phyloP scores from a whole-genome alignment of 2,113 vertebrate species.

The Noturus placidus region DNA sequence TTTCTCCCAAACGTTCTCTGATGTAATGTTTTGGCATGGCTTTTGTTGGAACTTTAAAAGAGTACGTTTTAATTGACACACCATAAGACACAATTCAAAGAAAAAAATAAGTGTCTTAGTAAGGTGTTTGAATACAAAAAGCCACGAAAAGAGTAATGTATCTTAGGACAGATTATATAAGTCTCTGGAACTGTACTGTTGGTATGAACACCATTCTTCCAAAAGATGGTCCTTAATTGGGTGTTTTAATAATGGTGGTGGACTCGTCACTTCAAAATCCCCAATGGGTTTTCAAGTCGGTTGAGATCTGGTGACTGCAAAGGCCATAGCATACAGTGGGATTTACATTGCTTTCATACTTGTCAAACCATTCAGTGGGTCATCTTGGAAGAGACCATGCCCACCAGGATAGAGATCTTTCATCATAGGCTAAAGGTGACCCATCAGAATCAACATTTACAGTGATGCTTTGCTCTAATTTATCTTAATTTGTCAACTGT shows the following conservation, averaged over 20 bases:
- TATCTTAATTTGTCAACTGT: neutral
- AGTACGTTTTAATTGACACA: slow-evolving; percentile 14
- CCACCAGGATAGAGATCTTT: neutral
- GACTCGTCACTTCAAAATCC: too few species aligned
- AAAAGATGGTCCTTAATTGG: too few species aligned
- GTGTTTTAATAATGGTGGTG: too few species aligned
- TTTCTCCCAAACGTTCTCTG: slow-evolving; percentile 57
- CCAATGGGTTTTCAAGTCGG: neutral
- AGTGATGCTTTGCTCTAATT: neutral
- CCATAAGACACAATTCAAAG: neutral
- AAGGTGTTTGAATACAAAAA: neutral
- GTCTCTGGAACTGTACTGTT: neutral
- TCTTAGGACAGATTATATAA: neutral
- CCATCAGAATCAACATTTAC: neutral
- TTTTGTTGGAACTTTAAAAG: slow-evolving; percentile 60
- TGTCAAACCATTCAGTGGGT: neutral
- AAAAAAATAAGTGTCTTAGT: neutral
- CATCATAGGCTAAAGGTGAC: neutral
- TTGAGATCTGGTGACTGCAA: neutral
- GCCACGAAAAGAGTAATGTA: neutral
- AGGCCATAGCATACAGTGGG: neutral
- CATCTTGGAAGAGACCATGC: neutral
- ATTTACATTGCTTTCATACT: neutral
- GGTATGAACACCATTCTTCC: too few species aligned
- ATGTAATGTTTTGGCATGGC: slow-evolving; percentile 38